Evolutionary conservation across 2,888 invertebrate species (phyloP), one percentile per base, ranked within the genome.

Genomic region (Apocheima hispidaria): DNA sequence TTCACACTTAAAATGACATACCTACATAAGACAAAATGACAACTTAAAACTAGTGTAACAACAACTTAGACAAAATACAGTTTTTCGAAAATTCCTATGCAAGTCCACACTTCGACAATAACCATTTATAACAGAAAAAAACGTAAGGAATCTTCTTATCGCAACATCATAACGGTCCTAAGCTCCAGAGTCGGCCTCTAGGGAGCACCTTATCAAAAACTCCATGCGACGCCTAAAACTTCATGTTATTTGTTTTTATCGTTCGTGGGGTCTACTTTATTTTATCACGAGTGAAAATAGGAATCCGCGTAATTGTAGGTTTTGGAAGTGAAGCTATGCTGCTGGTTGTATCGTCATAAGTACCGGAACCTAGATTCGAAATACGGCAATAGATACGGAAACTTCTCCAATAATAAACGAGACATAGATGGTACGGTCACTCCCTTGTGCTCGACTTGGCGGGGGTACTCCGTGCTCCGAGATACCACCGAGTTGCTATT

Each of bases 131-230:
- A 57, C 55, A 59, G 63, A 12, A 33, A 30, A 30, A 53, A 61
- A 61, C 12, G 56, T 60, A 53, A 50, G 50, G 57, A 57, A 60
- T 63, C 56, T 35, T 55, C 50, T 81, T 77, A 79, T 80, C 73
- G 71, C 75, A 66, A 73, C 74, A 75, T 77, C 77, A 74, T 78
- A 81, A 75, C 73, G 69, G 74, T 35, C 55, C 63, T 60, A 68
- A 71, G 68, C 65, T 74, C 74, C 56, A 50, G 71, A 74, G 73
- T 62, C 65, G 46, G 38, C 65, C 77, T 63, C 75, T 14, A 4
- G 81, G 72, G 82, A 69, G 48, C 68, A 67, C 68, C 75, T 75
- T 79, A 79, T 80, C 78, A 78, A 71, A 73, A 74, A 74, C 69
- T 71, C 63, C 67, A 56, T 48, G 59, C 44, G 50, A 33, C 58